phyloP scores from a whole-genome alignment of 2,797 vertebrate species.

The Tadarida brasiliensis region DNA sequence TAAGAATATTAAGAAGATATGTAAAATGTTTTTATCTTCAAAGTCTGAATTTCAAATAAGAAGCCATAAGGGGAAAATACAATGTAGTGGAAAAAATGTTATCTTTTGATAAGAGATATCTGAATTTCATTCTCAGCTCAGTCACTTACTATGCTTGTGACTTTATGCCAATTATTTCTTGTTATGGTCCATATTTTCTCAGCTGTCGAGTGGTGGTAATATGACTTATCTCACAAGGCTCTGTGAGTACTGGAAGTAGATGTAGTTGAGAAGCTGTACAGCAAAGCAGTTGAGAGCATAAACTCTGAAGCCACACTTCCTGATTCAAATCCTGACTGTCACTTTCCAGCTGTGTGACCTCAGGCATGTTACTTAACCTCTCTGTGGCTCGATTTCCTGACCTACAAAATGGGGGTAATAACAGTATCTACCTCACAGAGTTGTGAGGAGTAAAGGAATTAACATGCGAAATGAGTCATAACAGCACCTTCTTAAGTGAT shows the following conservation, averaged over 20 bases:
- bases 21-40: not conserved
- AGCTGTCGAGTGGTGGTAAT: not conserved
- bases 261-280: accelerated
- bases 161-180: not conserved
- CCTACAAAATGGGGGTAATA: no score
- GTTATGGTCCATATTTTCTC: not conserved
- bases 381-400: not conserved
- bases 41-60: not conserved
- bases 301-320: not conserved
- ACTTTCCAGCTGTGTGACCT: not conserved
- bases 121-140: not conserved
- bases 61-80: not conserved
- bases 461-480: not conserved
- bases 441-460: not conserved
- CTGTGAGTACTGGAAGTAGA: not conserved
- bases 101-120: not conserved
- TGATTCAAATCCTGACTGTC: accelerated
- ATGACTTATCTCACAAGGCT: not conserved
- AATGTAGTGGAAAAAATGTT: not conserved
- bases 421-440: not conserved
- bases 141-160: not conserved
- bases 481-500: not conserved
- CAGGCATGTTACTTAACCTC: not conserved
- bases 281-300: not conserved
- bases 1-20: not conserved